A percentile compares a stretch with the other conserved stretches of the same genome.
Conservation (phyloP, 1,140 invertebrate species). For the Ectropis grisescens region DNA sequence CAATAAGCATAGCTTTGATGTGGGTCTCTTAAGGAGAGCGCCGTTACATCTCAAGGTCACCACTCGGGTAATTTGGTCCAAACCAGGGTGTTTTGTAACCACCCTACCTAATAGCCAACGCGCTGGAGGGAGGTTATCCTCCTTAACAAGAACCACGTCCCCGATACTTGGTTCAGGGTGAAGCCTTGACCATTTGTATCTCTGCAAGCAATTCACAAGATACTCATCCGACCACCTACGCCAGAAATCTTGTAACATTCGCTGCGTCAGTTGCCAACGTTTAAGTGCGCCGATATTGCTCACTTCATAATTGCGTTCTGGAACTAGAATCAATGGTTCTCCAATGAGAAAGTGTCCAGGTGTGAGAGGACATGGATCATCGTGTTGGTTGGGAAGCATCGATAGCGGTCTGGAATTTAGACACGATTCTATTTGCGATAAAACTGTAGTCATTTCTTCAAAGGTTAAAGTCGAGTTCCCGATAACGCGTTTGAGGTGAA, state of each 20-base stretch:
- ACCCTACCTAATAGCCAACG: constrained; percentile 33
- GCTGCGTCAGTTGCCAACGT: constrained; percentile 14
- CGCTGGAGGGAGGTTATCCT: constrained; percentile 25
- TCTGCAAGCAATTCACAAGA: constrained; percentile 12
- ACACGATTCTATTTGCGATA: constrained; percentile 1
- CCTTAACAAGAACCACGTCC: constrained; percentile 26
- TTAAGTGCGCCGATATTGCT: constrained; percentile 1
- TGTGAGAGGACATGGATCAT: constrained; percentile 10
- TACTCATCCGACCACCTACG: constrained; percentile 25
- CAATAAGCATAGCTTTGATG: constrained; percentile 1
- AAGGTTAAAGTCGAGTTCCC: background rate
- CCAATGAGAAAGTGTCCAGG: constrained; percentile 40
- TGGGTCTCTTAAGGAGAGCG: constrained; percentile 1
- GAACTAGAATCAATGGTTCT: constrained; percentile 13
- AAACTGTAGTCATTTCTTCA: background rate
- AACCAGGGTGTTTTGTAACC: constrained; percentile 20
- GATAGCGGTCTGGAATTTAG: background rate
- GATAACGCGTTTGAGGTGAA: background rate
- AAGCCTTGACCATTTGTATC: constrained; percentile 16
- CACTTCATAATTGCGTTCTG: constrained; percentile 5
- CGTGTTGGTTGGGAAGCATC: background rate
- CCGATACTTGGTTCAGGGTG: constrained; percentile 4
- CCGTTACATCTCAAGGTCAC: background rate
- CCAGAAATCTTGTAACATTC: constrained; percentile 25
- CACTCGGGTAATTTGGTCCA: constrained; percentile 29